Evolutionary conservation across 2,113 vertebrate genomes (phyloP), one percentile per base, ranked within the genome.

Genomic region (Forbesichthys papilliferus): DNA sequence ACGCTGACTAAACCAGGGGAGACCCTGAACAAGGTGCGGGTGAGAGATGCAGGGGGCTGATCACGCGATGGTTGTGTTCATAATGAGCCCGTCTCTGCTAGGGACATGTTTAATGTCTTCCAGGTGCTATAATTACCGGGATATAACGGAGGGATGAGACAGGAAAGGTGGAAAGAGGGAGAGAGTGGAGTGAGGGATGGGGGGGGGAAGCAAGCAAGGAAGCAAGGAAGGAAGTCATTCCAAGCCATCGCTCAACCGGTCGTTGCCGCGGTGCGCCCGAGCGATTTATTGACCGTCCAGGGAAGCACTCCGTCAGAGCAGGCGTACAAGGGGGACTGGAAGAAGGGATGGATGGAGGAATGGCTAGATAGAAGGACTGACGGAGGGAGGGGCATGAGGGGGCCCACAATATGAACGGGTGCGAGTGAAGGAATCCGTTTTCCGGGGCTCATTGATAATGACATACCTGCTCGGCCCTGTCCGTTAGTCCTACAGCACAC

Each of bases 361-460:
- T 47, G 46, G 71, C 75, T 63, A 75, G 77, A 53, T 63, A 75
- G 77, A 53, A 18, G 7, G 62, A 60, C 48, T 69, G 53, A 70
- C 59, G 66, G 76, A 66, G 18, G 36, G 42, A 64, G 61, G 70
- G 49, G 63, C 78, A 14, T 27, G 55, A 5, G 42, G 61, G 59
- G 79, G 65, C 77, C 2, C 27, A 27, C 94, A 93, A 94, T 95
- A 96, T 95, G 94, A 95, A 93, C 83, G 88, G 91, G 91, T 87
- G 92, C 86, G 94, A 94, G 84, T 69, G 86, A 85, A 78, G 91
- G 89, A 93, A 94, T 93, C 92, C 86, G 73, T 91, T 91, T 94
- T 93, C 93, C 89, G 85, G 91, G 93, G 87, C 93, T 96, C 97
- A 97, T 96, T 98, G 96, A 97, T 98, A 98, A 98, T 98, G 96